Conservation (phyloP, 2,113 vertebrate species). For the Carettochelys insculpta region DNA sequence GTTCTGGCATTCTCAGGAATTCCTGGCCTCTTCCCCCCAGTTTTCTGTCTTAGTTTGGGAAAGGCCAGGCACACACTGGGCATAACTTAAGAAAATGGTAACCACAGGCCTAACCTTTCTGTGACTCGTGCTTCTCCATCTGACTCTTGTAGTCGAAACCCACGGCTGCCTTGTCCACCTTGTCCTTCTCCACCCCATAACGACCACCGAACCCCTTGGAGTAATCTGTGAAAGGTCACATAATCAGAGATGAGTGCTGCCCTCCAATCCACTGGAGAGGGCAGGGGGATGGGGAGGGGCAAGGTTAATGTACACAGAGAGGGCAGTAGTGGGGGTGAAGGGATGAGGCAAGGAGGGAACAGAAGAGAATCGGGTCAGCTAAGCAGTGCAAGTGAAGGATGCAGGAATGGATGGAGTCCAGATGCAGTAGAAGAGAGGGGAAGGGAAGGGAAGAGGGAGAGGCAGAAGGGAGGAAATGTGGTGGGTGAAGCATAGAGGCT, state of each 20-base stretch:
- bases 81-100: not conserved
- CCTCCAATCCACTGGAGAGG: not conserved
- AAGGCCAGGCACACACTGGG: not conserved
- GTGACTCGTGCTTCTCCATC: slow-evolving; percentile 88
- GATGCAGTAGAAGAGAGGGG: not conserved
- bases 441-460: not conserved
- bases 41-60: not conserved
- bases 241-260: not conserved
- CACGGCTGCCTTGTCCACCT: slow-evolving; percentile 86
- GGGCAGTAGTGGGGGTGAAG: not conserved
- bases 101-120: slow-evolving; percentile 78
- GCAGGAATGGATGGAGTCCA: too few species aligned
- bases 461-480: not conserved
- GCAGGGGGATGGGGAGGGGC: not conserved
- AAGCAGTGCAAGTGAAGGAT: not conserved
- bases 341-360: not conserved
- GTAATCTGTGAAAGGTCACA: slow-evolving; percentile 77
- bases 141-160: slow-evolving; percentile 90
- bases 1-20: not conserved
- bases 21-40: not conserved
- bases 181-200: slow-evolving; percentile 87
- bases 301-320: not conserved
- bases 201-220: slow-evolving; percentile 90
- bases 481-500: not conserved
- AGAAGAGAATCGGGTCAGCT: not conserved